A percentile compares a stretch with the other conserved stretches of the same genome.
phyloP scores from a whole-genome alignment of 2,113 vertebrate genomes.

The Elephas maximus region DNA sequence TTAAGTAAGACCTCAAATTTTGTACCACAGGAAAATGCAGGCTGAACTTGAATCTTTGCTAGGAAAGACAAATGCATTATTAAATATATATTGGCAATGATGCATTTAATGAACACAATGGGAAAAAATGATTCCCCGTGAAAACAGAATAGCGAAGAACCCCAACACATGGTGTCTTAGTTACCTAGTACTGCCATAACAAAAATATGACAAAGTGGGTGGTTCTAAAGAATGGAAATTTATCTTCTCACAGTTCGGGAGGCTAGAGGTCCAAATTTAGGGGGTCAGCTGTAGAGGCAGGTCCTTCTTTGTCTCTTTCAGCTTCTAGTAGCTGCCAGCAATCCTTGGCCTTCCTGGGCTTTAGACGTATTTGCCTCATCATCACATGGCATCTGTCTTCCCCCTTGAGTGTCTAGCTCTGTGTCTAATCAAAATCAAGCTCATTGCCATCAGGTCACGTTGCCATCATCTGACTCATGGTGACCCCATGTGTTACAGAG shows the following conservation, averaged over 20 bases:
- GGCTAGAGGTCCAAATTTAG: not conserved
- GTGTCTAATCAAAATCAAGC: not conserved
- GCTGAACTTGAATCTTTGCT: not conserved
- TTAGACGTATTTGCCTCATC: not conserved
- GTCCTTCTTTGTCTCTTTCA: not conserved
- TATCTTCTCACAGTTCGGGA: not conserved
- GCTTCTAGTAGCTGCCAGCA: not conserved
- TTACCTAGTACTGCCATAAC: not conserved
- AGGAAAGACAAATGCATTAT: not conserved
- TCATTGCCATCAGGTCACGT: not conserved
- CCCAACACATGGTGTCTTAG: not conserved
- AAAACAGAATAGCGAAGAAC: not conserved
- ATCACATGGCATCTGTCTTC: not conserved
- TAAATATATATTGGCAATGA: not conserved
- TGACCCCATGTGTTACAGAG: not conserved
- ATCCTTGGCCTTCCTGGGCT: not conserved
- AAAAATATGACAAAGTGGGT: no score
- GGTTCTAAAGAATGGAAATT: not conserved
- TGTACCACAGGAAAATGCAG: not conserved
- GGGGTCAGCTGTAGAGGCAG: no score
- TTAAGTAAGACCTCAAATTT: slow-evolving; percentile 1
- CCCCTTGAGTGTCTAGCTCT: not conserved
- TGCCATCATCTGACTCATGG: not conserved
- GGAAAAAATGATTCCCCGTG: not conserved
- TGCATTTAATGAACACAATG: not conserved